These are phyloP conservation scores for Antheraea pernyi DNA, from an alignment of 1,140 invertebrate genomes.

Conservation along the genomic window DNA sequence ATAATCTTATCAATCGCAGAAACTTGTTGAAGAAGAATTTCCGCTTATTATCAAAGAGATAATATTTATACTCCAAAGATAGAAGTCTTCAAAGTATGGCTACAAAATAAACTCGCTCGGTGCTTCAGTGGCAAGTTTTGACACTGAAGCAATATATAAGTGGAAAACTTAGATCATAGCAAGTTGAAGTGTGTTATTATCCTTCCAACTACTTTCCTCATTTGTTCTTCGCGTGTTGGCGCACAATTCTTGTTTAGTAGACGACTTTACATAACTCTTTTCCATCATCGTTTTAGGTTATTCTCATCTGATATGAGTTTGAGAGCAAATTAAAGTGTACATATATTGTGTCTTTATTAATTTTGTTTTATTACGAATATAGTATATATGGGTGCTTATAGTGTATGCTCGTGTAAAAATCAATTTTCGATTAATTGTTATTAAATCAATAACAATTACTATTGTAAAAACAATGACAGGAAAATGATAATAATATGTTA, in stretches of 20 bases:
- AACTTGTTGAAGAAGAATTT: neutral
- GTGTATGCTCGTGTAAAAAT: too few species aligned
- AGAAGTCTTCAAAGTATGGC: neutral
- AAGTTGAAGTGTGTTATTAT: constrained; percentile 18
- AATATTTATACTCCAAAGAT: neutral
- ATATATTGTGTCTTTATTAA: too few species aligned
- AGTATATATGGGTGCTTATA: too few species aligned
- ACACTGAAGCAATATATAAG: constrained; percentile 6
- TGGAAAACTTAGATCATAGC: constrained; percentile 16
- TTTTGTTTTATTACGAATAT: too few species aligned
- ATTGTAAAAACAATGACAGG: too few species aligned
- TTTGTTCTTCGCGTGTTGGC: neutral
- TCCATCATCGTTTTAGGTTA: neutral
- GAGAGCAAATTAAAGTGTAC: neutral
- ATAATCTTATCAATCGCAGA: too few species aligned
- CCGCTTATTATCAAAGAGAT: neutral
- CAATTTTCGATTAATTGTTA: too few species aligned
- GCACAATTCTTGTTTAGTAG: neutral
- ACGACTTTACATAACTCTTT: neutral
- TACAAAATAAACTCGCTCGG: neutral
- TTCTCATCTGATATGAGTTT: neutral
- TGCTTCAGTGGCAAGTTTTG: neutral
- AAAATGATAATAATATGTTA: too few species aligned
- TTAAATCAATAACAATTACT: too few species aligned
- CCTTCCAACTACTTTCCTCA: neutral